Evolutionary conservation across 1,140 invertebrate species (phyloP).

Genomic region (Chironomus tepperi): DNA sequence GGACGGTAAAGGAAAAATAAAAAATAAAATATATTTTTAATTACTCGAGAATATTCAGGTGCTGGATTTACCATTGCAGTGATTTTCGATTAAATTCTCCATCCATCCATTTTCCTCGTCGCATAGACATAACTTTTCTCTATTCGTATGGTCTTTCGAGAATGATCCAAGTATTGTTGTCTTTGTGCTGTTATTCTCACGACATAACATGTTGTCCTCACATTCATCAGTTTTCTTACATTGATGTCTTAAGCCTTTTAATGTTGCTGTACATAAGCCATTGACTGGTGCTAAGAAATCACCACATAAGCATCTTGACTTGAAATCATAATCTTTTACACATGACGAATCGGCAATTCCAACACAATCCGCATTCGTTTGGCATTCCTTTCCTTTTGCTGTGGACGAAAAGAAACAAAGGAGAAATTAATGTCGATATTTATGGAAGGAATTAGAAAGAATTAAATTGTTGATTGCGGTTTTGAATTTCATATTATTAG

Average conservation of each 20-base stretch:
- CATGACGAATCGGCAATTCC: constrained; percentile 56
- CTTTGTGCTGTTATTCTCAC: constrained; percentile 43
- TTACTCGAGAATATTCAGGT: neutral
- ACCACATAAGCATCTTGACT: constrained; percentile 53
- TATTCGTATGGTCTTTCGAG: constrained; percentile 33
- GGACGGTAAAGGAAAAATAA: neutral
- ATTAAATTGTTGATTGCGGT: neutral
- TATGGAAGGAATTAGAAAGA: neutral
- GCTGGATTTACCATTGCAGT: constrained; percentile 42
- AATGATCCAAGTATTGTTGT: constrained; percentile 36
- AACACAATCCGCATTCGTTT: constrained; percentile 49
- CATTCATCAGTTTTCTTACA: constrained; percentile 46
- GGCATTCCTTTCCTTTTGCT: constrained; percentile 51
- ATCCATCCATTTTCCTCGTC: constrained; percentile 45
- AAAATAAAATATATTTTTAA: neutral
- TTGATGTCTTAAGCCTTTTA: constrained; percentile 47
- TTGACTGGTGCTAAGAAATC: constrained; percentile 53
- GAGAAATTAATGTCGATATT: neutral
- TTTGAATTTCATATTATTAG: neutral
- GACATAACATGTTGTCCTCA: constrained; percentile 46
- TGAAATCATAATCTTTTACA: constrained; percentile 49
- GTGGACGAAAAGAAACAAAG: constrained; percentile 28
- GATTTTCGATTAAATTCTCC: constrained; percentile 42
- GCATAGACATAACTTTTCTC: constrained; percentile 46
- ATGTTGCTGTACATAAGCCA: constrained; percentile 49